Percentiles rank a stretch among this genome's conserved stretches.
phyloP scores from a whole-genome alignment of 2,888 invertebrate genomes.

The Chaetogeoica ovagalla region DNA sequence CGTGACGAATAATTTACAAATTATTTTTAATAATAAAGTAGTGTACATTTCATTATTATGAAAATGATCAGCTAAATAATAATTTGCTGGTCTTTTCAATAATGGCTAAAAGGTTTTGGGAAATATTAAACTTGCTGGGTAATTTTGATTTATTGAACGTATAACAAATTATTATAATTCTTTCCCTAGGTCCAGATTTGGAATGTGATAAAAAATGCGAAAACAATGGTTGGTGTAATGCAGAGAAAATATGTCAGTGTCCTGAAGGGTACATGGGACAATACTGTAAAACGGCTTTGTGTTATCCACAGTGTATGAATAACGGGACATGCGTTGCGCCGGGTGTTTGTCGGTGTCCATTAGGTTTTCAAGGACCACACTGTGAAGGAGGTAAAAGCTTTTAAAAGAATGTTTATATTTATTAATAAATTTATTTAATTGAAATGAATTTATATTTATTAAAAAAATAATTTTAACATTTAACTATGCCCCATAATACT shows the following conservation, averaged over 20 bases:
- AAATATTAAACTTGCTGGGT: background rate
- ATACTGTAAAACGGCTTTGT: constrained; percentile 84
- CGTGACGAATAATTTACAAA: background rate
- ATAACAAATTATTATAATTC: constrained; percentile 12
- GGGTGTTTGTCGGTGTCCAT: constrained; percentile 82
- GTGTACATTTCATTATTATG: background rate
- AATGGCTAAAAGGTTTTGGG: background rate
- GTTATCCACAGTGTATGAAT: constrained; percentile 91
- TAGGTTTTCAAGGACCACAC: constrained; percentile 87
- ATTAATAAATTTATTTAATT: too few species aligned
- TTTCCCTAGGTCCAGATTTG: constrained; percentile 74
- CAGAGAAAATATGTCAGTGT: constrained; percentile 83
- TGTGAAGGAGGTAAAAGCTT: constrained; percentile 78
- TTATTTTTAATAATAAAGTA: background rate
- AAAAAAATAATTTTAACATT: constrained; percentile 8
- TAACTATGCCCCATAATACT: background rate
- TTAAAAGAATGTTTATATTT: constrained; percentile 36
- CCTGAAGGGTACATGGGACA: constrained; percentile 89
- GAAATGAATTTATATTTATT: too few species aligned
- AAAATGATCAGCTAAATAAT: constrained; percentile 15
- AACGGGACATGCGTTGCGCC: constrained; percentile 90
- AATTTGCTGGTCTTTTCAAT: background rate
- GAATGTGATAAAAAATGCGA: constrained; percentile 87
- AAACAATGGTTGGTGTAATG: constrained; percentile 82
- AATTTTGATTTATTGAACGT: background rate